These are phyloP conservation scores for Falcaria lacertinaria DNA, from an alignment of 2,888 invertebrate species.

Conservation along the genomic window DNA sequence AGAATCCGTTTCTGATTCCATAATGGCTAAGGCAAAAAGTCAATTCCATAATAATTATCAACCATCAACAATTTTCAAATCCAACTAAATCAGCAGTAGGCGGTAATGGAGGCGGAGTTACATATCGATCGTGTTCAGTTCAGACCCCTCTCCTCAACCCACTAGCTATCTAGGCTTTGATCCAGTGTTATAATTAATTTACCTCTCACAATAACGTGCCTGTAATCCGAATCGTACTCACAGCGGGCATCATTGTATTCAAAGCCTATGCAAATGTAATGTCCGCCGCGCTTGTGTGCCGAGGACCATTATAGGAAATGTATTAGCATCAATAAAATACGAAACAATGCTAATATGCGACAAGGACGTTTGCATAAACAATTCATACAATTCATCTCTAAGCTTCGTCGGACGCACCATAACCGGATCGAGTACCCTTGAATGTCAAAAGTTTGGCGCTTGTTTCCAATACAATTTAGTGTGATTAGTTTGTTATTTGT, in stretches of 20 bases:
- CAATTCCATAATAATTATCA: too few species aligned
- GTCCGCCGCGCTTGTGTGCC: conserved; percentile 11
- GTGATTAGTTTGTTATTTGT: neutral
- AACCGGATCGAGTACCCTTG: conserved; percentile 9
- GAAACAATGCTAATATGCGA: conserved; percentile 34
- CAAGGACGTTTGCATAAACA: conserved; percentile 45
- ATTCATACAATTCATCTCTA: conserved; percentile 30
- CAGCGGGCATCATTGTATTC: conserved; percentile 16
- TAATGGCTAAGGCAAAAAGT: too few species aligned
- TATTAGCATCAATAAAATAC: conserved; percentile 36
- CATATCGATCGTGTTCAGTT: too few species aligned
- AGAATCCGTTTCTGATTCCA: too few species aligned
- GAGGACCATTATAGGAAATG: conserved; percentile 21
- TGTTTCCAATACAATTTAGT: neutral
- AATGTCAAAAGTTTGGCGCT: conserved; percentile 5
- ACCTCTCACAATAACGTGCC: neutral
- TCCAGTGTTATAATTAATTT: neutral
- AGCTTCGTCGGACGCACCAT: conserved; percentile 9
- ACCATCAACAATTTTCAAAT: too few species aligned
- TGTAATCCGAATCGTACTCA: neutral
- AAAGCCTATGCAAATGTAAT: conserved; percentile 18
- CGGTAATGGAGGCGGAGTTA: too few species aligned
- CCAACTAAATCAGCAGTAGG: too few species aligned
- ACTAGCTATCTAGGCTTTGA: neutral
- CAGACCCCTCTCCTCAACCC: too few species aligned